A percentile compares a stretch with the other conserved stretches of the same genome.
phyloP scores from a whole-genome alignment of 2,888 invertebrate species.

The Chloroclystis v-ata region DNA sequence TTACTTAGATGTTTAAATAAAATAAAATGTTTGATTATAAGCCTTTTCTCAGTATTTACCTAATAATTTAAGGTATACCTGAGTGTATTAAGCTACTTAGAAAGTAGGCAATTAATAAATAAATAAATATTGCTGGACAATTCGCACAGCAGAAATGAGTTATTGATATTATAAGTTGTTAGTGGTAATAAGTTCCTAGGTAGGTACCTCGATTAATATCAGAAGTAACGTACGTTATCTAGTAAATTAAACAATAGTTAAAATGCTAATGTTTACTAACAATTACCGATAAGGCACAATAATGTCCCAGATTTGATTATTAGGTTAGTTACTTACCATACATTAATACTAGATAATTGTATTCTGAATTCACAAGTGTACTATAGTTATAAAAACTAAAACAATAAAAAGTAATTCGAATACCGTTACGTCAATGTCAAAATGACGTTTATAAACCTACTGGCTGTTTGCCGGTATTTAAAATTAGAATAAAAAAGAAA shows the following conservation, averaged over 20 bases:
- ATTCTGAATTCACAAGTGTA: neutral
- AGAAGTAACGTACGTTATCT: too few species aligned
- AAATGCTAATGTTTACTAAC: slow-evolving; percentile 20
- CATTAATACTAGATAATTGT: neutral
- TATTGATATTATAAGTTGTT: too few species aligned
- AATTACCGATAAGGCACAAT: slow-evolving; percentile 15
- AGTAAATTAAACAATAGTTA: slow-evolving; percentile 10
- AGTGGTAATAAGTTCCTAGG: too few species aligned
- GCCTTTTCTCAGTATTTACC: too few species aligned
- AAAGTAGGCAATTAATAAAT: too few species aligned
- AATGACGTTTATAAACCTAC: neutral
- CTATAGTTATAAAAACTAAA: neutral
- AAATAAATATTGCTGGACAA: too few species aligned
- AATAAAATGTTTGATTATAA: too few species aligned
- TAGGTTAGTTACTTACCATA: neutral
- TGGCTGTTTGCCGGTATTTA: neutral
- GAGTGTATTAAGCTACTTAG: too few species aligned
- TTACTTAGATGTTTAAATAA: too few species aligned
- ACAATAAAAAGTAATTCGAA: neutral
- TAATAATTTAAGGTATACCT: too few species aligned
- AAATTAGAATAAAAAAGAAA: neutral
- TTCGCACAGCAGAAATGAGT: too few species aligned
- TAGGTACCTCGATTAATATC: too few species aligned
- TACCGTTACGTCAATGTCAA: neutral
- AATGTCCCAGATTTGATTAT: slow-evolving; percentile 6